Evolutionary conservation across 2,113 vertebrate species (phyloP).

Genomic region (Alaudala cheleensis): DNA sequence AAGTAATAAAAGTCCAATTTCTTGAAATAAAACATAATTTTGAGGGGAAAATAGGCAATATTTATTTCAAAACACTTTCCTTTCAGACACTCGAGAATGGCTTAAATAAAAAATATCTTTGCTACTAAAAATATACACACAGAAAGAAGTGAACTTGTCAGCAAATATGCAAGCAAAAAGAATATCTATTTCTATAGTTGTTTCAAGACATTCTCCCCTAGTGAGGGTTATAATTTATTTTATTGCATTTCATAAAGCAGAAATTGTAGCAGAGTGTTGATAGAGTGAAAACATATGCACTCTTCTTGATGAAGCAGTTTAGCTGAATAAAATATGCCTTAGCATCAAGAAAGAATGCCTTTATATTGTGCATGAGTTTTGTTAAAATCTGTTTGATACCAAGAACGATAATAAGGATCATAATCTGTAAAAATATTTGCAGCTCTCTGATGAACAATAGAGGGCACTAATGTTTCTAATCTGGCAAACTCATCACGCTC

Average conservation of each 20-base stretch:
- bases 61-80: background rate
- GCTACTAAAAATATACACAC: background rate
- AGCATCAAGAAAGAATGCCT: background rate
- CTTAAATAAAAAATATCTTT: background rate
- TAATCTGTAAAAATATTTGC: slow-evolving; percentile 63
- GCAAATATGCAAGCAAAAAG: background rate
- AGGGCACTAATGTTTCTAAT: slow-evolving; percentile 86
- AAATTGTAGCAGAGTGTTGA: background rate
- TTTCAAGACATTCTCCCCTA: background rate
- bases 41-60: background rate
- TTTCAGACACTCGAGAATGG: background rate
- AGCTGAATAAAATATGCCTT: background rate
- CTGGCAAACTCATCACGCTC: slow-evolving; percentile 57
- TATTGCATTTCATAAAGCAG: background rate
- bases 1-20: background rate
- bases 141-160: background rate
- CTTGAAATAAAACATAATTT: background rate
- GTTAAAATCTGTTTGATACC: slow-evolving; percentile 33
- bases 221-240: background rate
- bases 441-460: slow-evolving; percentile 82
- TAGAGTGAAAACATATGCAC: background rate
- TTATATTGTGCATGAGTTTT: background rate
- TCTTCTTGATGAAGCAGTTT: background rate
- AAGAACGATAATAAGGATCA: background rate
- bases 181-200: background rate